Percentiles rank a stretch among this genome's conserved stretches.
Evolutionary conservation across 2,888 invertebrate genomes (phyloP).

Genomic region (Megaustenia siamemsis): DNA sequence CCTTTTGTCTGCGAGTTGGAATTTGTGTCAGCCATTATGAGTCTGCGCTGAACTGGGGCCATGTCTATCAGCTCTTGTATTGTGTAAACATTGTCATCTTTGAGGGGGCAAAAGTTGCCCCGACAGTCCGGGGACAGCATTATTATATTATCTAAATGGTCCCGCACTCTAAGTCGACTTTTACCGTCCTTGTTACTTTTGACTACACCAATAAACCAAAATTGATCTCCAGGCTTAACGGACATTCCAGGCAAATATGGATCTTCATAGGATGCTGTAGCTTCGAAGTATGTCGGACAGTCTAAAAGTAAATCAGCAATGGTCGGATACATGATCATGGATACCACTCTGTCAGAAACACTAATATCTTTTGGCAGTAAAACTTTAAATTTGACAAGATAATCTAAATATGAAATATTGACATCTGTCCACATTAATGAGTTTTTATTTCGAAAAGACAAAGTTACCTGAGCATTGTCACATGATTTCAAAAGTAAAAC

Average conservation of each 20-base stretch:
- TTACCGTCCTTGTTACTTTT: conserved; percentile 58
- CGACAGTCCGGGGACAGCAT: conserved; percentile 64
- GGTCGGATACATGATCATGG: conserved; percentile 61
- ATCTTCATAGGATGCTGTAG: conserved; percentile 67
- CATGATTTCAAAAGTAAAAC: conserved; percentile 65
- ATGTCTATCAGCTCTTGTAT: conserved; percentile 67
- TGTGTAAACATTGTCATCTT: conserved; percentile 65
- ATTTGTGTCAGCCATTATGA: conserved; percentile 61
- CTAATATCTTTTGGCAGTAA: conserved; percentile 61
- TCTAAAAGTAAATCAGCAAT: conserved; percentile 68
- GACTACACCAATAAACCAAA: conserved; percentile 65
- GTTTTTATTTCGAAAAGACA: conserved; percentile 65
- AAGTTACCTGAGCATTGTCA: conserved; percentile 63
- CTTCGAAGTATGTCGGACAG: conserved; percentile 70
- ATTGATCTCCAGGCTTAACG: conserved; percentile 66
- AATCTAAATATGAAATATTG: conserved; percentile 63
- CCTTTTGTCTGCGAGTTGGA: not conserved
- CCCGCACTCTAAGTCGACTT: conserved; percentile 66
- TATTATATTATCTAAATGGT: conserved; percentile 63
- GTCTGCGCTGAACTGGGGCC: conserved; percentile 66
- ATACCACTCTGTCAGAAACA: conserved; percentile 7
- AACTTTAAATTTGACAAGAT: conserved; percentile 65
- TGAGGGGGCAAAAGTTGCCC: conserved; percentile 67
- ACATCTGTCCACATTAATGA: conserved; percentile 62
- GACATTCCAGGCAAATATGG: conserved; percentile 71